These are phyloP conservation scores for Tricholauxania praeusta DNA, from an alignment of 2,888 invertebrate species.

Conservation along the genomic window DNA sequence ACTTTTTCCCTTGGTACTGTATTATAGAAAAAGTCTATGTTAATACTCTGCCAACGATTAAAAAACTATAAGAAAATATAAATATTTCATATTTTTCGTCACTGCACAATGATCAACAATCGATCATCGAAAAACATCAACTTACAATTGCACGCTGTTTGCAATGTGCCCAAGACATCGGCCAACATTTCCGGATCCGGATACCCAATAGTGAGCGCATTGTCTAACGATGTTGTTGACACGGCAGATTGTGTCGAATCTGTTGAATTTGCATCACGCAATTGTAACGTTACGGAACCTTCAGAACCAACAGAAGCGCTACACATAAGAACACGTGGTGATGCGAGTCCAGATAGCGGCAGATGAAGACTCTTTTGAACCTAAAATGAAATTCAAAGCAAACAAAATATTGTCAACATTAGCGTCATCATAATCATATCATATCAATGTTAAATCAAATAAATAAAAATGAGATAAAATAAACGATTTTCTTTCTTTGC, in stretches of 20 bases:
- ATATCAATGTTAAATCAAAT: background rate
- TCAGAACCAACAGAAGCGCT: constrained; percentile 68
- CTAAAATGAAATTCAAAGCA: constrained; percentile 48
- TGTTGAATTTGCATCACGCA: constrained; percentile 65
- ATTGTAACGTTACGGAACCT: constrained; percentile 67
- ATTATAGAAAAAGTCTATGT: too few species aligned
- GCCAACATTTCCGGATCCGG: constrained; percentile 81
- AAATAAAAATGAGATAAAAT: background rate
- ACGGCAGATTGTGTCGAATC: constrained; percentile 51
- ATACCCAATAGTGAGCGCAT: constrained; percentile 77
- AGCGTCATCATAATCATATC: too few species aligned
- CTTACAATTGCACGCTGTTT: constrained; percentile 68
- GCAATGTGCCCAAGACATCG: constrained; percentile 78
- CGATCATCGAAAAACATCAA: constrained; percentile 13
- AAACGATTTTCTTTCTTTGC: too few species aligned
- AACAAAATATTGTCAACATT: background rate
- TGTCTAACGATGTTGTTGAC: constrained; percentile 67
- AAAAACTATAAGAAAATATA: too few species aligned
- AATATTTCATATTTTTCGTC: too few species aligned
- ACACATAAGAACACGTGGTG: constrained; percentile 65
- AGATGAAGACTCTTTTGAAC: constrained; percentile 67
- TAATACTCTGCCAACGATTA: too few species aligned
- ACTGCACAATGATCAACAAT: too few species aligned
- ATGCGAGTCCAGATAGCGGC: constrained; percentile 65
- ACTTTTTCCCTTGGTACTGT: too few species aligned